Evolutionary conservation across 2,797 vertebrate species (phyloP), one percentile per base, ranked within the genome.

Genomic region (Pseudochromis fuscus): DNA sequence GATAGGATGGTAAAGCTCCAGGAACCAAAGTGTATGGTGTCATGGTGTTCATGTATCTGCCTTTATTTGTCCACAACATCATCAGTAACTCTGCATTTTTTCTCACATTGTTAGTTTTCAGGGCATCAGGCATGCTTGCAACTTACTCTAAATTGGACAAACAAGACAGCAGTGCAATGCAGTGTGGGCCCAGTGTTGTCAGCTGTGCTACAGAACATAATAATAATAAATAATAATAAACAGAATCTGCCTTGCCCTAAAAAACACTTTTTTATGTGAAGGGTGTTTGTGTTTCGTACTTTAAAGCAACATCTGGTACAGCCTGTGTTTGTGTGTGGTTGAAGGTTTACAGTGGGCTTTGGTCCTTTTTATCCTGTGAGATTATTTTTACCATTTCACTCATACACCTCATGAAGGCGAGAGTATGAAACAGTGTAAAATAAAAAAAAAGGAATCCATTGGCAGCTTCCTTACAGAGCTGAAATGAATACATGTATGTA

Each of bases 51-150:
- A 27, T 71, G 44, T 70, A 45, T 77, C 76, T 37, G 10, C 18
- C 18, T 37, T 69, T 6, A 75, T 64, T 59, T 51, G 25, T 66
- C 35, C 61, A 45, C 31, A 56, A 35, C 51, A 72, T 65, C 49
- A 66, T 84, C 50, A 40, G 19, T 77, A 33, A 38, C 35, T 18
- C 69, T 55, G 51, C 49, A 71, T 27, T 45, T 64, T 51, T 59
- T 52, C 50, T 61, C 31, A n/a, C 44, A 58, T 71, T 42, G 58
- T 77, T 52, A 51, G 21, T 75, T 70, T 79, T 71, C 19, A 53
- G 18, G 46, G 16, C 55, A 64, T 72, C 67, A 46, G 51, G 28
- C 37, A 19, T 45, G 42, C 81, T 79, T 75, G 44, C 59, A 56
- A 51, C 37, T 40, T 4, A 15, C 42, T 38, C 55, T 75, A 76